Evolutionary conservation across 2,888 invertebrate species (phyloP).

Genomic region (Endomychus coccineus): DNA sequence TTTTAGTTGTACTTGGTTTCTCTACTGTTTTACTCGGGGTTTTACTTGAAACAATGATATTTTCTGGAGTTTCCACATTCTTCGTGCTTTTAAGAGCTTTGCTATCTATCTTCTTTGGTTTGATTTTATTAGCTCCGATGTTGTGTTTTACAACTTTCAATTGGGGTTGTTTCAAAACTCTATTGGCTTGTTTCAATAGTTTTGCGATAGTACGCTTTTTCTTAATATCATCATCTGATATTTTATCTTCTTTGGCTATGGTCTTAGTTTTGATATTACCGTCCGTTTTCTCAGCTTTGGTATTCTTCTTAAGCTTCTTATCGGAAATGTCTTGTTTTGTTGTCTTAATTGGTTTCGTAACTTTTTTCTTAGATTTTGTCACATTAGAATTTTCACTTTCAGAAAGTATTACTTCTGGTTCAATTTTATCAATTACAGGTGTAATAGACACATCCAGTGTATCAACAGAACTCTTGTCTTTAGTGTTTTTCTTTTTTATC

Average conservation of each 20-base stretch:
- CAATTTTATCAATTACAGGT: too few species aligned
- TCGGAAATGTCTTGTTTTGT: too few species aligned
- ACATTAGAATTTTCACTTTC: slow-evolving; percentile 18
- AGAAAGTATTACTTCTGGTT: too few species aligned
- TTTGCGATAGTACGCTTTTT: slow-evolving; percentile 27
- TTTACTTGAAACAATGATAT: too few species aligned
- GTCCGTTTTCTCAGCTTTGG: neutral
- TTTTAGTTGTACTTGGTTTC: too few species aligned
- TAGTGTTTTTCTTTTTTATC: slow-evolving; percentile 18
- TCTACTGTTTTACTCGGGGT: too few species aligned
- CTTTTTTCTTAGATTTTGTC: slow-evolving; percentile 17
- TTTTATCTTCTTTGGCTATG: slow-evolving; percentile 12
- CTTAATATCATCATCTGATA: slow-evolving; percentile 19
- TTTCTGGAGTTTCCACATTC: neutral
- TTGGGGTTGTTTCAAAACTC: slow-evolving; percentile 14
- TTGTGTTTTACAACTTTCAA: slow-evolving; percentile 13
- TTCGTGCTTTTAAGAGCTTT: neutral
- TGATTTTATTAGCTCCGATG: slow-evolving; percentile 8
- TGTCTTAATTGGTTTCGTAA: slow-evolving; percentile 24
- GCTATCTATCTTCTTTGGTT: slow-evolving; percentile 21
- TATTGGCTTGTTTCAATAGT: slow-evolving; percentile 25
- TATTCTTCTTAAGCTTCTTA: slow-evolving; percentile 1
- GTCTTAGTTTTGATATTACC: neutral
- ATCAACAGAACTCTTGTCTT: slow-evolving; percentile 26
- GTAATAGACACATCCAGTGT: too few species aligned